phyloP scores from a whole-genome alignment of 2,888 invertebrate species.

The Lasius platythorax region DNA sequence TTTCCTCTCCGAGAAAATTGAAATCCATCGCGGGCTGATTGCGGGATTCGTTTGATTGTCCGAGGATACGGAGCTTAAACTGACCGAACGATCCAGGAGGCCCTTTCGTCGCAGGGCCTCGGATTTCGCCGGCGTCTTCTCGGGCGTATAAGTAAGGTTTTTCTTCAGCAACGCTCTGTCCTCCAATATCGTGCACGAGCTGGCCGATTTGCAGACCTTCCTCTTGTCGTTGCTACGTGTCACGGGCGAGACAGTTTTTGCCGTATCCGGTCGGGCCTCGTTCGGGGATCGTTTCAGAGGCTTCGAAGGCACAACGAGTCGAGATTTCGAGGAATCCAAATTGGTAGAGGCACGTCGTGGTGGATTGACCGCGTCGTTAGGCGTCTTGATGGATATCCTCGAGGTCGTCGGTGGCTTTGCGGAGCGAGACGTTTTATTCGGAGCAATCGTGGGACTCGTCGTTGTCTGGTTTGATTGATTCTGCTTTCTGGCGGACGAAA shows the following conservation, averaged over 20 bases:
- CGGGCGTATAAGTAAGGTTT: slow-evolving; percentile 77
- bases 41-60: slow-evolving; percentile 37
- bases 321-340: slow-evolving; percentile 53
- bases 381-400: slow-evolving; percentile 41
- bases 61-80: slow-evolving; percentile 79
- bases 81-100: slow-evolving; percentile 80
- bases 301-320: slow-evolving; percentile 35
- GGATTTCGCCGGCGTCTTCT: slow-evolving; percentile 79
- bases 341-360: slow-evolving; percentile 27
- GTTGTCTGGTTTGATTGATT: slow-evolving; percentile 32
- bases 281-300: slow-evolving; percentile 45
- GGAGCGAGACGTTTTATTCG: slow-evolving; percentile 48
- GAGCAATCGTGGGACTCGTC: slow-evolving; percentile 12
- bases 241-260: slow-evolving; percentile 37
- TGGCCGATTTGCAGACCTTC: slow-evolving; percentile 60
- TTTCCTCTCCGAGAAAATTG: neutral
- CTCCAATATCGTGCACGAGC: slow-evolving; percentile 82
- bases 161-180: slow-evolving; percentile 83
- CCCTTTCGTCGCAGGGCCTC: slow-evolving; percentile 77
- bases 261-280: slow-evolving; percentile 43
- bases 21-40: slow-evolving; percentile 18
- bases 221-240: slow-evolving; percentile 62
- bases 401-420: slow-evolving; percentile 42
- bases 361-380: slow-evolving; percentile 41
- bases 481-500: slow-evolving; percentile 61